Base-by-base conservation (phyloP, 2,888 invertebrate species). In the Heteropelma amictum region DNA sequence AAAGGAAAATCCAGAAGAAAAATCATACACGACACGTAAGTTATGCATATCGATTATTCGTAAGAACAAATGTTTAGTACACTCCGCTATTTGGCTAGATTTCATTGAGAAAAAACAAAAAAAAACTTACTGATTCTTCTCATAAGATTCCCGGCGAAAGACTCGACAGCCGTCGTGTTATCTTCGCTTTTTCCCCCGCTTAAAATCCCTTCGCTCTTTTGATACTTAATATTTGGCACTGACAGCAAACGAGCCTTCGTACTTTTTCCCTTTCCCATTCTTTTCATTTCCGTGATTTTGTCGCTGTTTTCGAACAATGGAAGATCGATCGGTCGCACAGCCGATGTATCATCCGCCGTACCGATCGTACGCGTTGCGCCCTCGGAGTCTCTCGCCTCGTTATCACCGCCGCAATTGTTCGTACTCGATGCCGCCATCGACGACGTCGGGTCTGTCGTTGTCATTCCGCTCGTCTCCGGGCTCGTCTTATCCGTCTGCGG, bases 121-220 rank as follows among this genome's bases (percentile, higher is more conserved):
- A 68, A 76, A 68, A 49, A 96, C 96, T 96, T 95, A 96, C 96
- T 95, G 93, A 95, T 95, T 92, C 95, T 93, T 89, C 95, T 92
- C 91, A 94, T 94, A 84, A 95, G 91, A 91, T 92, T 93, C 88
- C 94, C 94, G 83, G 94, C 93, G 91, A 94, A 93, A 77, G 93
- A 90, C 70, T 86, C 86, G 81, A 81, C n/a, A n/a, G n/a, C 79
- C 54, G 61, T 71, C 56, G 79, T 64, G 58, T 72, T 71, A 33
- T 74, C 79, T 61, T 76, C 80, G 53, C 74, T 51, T 68, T 60
- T 78, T 56, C 68, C 7, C 19, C 56, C 8, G 17, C 45, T 88
- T 78, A 82, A 83, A 79, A 84, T 80, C 79, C 85, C 86, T 56
- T 82, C 82, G 81, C 90, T 90, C 79, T 92, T 92, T 82, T 90